Conservation (phyloP, 1,140 invertebrate genomes). For the Orchesella cincta region DNA sequence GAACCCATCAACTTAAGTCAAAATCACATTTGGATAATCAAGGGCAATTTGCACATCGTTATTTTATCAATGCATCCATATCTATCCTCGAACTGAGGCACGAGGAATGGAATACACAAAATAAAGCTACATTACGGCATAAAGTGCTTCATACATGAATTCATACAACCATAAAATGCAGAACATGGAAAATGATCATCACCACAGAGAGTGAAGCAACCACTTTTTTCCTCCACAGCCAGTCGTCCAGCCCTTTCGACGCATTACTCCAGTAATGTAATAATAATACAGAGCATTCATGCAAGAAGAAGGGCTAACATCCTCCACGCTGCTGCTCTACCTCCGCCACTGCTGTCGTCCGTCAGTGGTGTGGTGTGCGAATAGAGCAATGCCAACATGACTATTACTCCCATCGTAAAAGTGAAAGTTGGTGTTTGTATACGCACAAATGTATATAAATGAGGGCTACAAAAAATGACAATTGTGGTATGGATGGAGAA, state of each 20-base stretch:
- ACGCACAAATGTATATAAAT: not conserved
- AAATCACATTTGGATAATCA: conserved; percentile 25
- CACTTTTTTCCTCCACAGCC: not conserved
- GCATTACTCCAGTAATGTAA: not conserved
- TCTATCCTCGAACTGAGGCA: not conserved
- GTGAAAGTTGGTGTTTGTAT: not conserved
- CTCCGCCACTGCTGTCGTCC: not conserved
- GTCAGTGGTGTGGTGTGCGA: not conserved
- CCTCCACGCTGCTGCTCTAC: not conserved
- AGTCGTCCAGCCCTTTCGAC: not conserved
- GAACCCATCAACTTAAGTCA: conserved; percentile 9
- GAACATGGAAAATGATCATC: not conserved
- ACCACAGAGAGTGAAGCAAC: not conserved
- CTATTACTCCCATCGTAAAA: not conserved
- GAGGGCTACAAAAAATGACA: not conserved
- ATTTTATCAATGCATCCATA: conserved; percentile 18
- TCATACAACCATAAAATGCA: not conserved
- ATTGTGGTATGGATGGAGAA: conserved; percentile 10
- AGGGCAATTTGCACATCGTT: conserved; percentile 17
- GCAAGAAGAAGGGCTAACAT: no score
- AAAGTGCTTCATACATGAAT: not conserved
- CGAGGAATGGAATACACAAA: not conserved
- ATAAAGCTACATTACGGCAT: not conserved
- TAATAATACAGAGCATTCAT: conserved; percentile 17
- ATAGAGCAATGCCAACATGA: not conserved